A percentile compares a stretch with the other conserved stretches of the same genome.
Evolutionary conservation across 2,888 invertebrate species (phyloP).

Genomic region (Melinaea menophilus): DNA sequence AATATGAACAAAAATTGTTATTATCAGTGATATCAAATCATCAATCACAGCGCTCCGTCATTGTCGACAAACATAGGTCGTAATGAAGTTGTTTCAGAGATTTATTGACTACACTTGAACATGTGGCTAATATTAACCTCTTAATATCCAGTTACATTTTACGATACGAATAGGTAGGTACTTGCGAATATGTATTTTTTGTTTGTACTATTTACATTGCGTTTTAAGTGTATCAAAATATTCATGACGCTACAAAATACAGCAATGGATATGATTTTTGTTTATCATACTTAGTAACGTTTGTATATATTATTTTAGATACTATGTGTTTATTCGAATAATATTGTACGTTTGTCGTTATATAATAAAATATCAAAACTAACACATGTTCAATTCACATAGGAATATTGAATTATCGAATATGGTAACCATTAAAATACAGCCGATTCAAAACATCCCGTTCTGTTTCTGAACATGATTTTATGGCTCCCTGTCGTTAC

Average conservation of each 20-base stretch:
- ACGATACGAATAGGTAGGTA: neutral
- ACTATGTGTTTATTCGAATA: neutral
- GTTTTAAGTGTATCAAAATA: too few relatives aligned
- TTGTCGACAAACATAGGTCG: constrained; percentile 36
- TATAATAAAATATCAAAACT: constrained; percentile 17
- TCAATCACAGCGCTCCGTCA: constrained; percentile 33
- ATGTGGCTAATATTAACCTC: constrained; percentile 64
- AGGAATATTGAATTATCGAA: constrained; percentile 61
- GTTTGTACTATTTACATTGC: too few relatives aligned
- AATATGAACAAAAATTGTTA: constrained; percentile 28
- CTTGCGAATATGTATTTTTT: too few relatives aligned
- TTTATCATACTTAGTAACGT: too few relatives aligned
- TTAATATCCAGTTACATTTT: constrained; percentile 28
- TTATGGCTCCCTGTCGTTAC: constrained; percentile 69
- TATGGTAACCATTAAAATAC: constrained; percentile 68
- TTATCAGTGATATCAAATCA: constrained; percentile 40
- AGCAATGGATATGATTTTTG: too few relatives aligned
- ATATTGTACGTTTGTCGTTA: constrained; percentile 1
- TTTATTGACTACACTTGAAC: constrained; percentile 57
- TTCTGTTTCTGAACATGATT: constrained; percentile 58
- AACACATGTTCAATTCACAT: constrained; percentile 27
- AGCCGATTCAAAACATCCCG: constrained; percentile 76
- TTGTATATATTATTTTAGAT: neutral
- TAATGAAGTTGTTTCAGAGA: constrained; percentile 69
- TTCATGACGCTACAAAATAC: too few relatives aligned